These are phyloP conservation scores for Doris montereyensis DNA, from an alignment of 2,888 invertebrate species.

Conservation along the genomic window DNA sequence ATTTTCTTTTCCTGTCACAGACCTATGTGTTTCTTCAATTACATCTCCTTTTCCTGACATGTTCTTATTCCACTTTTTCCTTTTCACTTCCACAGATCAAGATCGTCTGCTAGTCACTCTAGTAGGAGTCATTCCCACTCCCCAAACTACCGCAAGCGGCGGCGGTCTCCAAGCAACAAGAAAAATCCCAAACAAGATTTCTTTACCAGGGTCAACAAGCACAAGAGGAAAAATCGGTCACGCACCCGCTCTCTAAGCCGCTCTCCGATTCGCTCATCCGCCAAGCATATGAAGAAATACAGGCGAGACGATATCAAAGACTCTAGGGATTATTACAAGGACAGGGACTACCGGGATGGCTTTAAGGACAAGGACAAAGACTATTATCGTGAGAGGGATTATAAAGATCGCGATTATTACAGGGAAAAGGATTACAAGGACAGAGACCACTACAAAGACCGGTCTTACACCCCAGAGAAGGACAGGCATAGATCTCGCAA, in stretches of 20 bases:
- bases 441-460: constrained; percentile 43
- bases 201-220: constrained; percentile 51
- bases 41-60: neutral
- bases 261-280: constrained; percentile 49
- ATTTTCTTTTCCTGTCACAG: no score
- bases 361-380: constrained; percentile 16
- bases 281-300: constrained; percentile 42
- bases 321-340: constrained; percentile 40
- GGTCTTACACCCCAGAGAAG: constrained; percentile 50
- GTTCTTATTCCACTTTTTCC: no score
- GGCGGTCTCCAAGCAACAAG: constrained; percentile 49
- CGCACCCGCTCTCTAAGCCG: constrained; percentile 51
- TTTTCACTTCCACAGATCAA: no score
- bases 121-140: constrained; percentile 48
- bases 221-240: constrained; percentile 49
- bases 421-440: constrained; percentile 21
- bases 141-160: constrained; percentile 45
- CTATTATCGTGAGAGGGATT: constrained; percentile 28
- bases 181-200: constrained; percentile 52
- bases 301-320: constrained; percentile 29
- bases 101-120: constrained; percentile 48
- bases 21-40: neutral
- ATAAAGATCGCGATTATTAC: constrained; percentile 38
- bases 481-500: constrained; percentile 56
- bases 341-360: constrained; percentile 31